Evolutionary conservation across 2,797 vertebrate species (phyloP), one percentile per base, ranked within the genome.

Genomic region (Rhabdophis nuchalis): DNA sequence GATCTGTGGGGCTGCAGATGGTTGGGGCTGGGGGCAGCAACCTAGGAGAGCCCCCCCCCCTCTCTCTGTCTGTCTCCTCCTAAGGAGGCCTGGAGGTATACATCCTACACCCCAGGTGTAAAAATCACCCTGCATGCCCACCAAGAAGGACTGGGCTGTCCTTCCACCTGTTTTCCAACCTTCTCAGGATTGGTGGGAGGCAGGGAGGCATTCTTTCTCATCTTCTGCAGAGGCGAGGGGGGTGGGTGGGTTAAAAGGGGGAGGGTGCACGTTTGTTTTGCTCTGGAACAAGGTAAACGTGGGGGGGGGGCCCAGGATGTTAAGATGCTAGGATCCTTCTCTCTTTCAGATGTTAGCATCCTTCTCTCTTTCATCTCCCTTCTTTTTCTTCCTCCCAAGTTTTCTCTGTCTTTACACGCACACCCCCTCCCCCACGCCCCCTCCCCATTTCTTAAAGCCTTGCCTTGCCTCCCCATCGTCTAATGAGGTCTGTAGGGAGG

Each of bases 401-500:
- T 96, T 96, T 93, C 92, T 89, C 54, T 96, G 92, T 89, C 60
- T 91, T 92, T 89, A 0, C 46, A 50, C 46, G 7, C 46, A 50
- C n/a, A 50, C 46, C 46, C 46, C 46, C 5, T 50, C 46, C 6
- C n/a, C 13, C 27, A 11, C 29, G 0, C 61, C 5, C 13, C 29
- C 60, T 36, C 89, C 90, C 93, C 23, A 56, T 10, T 14, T 25
- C 23, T 16, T 29, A 1, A 23, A 41, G 90, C 27, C 90, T 3
- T 88, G 94, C 92, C 92, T 91, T 36, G 1, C 60, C 58, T 86
- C 12, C 54, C 50, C 36, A n/a, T n/a, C n/a, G 87, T 91, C 92
- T 94, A 93, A 2, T 58, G 94, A 95, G 90, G 60, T 95, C 91
- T 93, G 86, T 41, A 92, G 94, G 95, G 90, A 53, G 89, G 92